Evolutionary conservation across 2,888 invertebrate species (phyloP), one percentile per base, ranked within the genome.

Genomic region (Ellobium chinense): DNA sequence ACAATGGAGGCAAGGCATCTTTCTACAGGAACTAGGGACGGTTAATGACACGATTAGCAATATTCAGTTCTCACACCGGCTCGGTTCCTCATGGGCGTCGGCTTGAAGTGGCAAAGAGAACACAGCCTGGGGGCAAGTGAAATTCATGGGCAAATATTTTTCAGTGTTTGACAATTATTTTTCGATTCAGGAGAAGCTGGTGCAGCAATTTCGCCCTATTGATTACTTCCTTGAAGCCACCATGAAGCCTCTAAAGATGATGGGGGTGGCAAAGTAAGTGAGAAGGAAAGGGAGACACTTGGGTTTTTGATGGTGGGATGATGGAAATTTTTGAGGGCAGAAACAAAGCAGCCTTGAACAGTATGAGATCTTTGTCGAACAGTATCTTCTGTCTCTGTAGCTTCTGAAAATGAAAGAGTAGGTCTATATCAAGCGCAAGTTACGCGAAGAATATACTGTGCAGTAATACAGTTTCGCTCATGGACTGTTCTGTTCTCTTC

Each of bases 121-220:
- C 37, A 72, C 36, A n/a, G 27, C 72, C 72, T 56, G 69, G 34
- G 37, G 72, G 72, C 58, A 60, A 36, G 60, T 34, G 36, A 58
- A 72, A 72, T 58, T 72, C 72, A 58, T 72, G 72, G 60, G 72
- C 58, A 72, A 58, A 72, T 72, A 72, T 58, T 72, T n/a, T 60
- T 36, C 58, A 72, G 37, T 72, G 60, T 72, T 72, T 72, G 36
- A 72, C 58, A 27, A 72, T 36, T 72, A 54, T 27, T n/a, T 56
- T 18, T 24, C 56, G 60, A 36, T 58, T 27, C 56, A 37, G 58
- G 36, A 36, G 58, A 36, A 37, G 12, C 60, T 31, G 60, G 56
- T 72, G 36, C 58, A 24, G 18, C 21, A 24, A 60, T 72, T 36
- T 60, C 36, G 24, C 36, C 27, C 27, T 29, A 36, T n/a, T 72